Percentiles rank a stretch among this genome's conserved stretches.
Conservation (phyloP, 1,140 invertebrate genomes). For the Drosophila mojavensis region DNA sequence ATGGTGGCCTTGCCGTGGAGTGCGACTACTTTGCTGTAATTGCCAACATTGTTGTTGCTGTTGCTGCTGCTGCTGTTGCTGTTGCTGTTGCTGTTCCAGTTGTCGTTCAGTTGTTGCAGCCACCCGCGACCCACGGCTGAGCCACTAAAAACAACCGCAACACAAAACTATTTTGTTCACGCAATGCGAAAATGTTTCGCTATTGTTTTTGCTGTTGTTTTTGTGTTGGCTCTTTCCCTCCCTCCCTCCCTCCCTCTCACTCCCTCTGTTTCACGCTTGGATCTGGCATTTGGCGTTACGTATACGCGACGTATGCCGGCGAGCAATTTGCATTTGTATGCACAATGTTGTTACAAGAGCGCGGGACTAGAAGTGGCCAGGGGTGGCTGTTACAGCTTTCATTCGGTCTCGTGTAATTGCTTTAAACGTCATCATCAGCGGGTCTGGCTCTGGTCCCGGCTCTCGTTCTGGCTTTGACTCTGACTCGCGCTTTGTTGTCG, state of each 20-base stretch:
- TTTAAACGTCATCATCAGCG: conserved; percentile 75
- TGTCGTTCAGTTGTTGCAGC: conserved; percentile 45
- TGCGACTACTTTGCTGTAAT: conserved; percentile 62
- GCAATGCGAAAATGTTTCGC: conserved; percentile 74
- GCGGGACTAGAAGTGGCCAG: conserved; percentile 9
- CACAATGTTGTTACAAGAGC: conserved; percentile 65
- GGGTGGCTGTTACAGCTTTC: conserved; percentile 30
- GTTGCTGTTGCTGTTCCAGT: conserved; percentile 27
- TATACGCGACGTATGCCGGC: conserved; percentile 74
- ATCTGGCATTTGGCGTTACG: conserved; percentile 73
- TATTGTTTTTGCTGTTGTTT: conserved; percentile 32
- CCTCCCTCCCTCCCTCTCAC: no score
- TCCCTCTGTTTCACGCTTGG: conserved; percentile 4
- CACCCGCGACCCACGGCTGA: conserved; percentile 26
- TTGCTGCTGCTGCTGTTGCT: conserved; percentile 21
- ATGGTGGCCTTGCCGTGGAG: conserved; percentile 37
- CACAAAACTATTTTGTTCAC: conserved; percentile 82
- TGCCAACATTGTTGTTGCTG: conserved; percentile 61
- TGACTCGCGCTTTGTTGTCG: conserved; percentile 31
- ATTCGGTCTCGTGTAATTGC: conserved; percentile 67
- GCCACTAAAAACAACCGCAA: conserved; percentile 78
- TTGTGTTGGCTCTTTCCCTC: no score
- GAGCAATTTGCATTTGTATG: conserved; percentile 79
- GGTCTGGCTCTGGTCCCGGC: conserved; percentile 26
- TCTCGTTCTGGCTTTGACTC: background rate